Conservation (phyloP, 1,140 invertebrate genomes). For the Drosophila trapezifrons region DNA sequence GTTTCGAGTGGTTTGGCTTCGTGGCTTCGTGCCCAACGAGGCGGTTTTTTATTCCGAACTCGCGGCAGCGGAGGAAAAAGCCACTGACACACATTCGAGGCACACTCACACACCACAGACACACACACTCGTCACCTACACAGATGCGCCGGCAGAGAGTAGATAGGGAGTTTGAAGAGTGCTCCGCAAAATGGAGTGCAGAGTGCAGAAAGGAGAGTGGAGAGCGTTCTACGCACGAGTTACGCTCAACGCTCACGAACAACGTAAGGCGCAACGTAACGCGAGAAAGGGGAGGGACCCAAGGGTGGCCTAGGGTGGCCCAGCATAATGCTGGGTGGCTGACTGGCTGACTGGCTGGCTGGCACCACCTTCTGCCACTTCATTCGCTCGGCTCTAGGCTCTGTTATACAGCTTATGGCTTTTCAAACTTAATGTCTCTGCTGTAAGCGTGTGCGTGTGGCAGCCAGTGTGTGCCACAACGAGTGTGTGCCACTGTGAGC, state of each 20-base stretch:
- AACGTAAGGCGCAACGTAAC: constrained; percentile 52
- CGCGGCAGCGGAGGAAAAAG: constrained; percentile 38
- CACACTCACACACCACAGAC: constrained; percentile 37
- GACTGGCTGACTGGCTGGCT: background rate
- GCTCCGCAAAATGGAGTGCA: constrained; percentile 45
- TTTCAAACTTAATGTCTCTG: constrained; percentile 71
- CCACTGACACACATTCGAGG: constrained; percentile 76
- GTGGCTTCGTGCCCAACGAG: constrained; percentile 72
- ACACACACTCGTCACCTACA: constrained; percentile 17
- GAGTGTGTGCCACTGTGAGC: constrained; percentile 26
- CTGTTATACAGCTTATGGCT: constrained; percentile 75
- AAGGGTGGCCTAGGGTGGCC: constrained; percentile 39
- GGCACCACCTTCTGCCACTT: constrained; percentile 34
- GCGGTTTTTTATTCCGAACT: constrained; percentile 53
- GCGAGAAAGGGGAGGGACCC: constrained; percentile 24
- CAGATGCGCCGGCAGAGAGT: constrained; percentile 22
- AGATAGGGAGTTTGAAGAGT: constrained; percentile 51
- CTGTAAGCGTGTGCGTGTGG: constrained; percentile 23
- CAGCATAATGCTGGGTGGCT: constrained; percentile 60
- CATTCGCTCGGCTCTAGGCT: constrained; percentile 51
- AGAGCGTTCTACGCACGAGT: constrained; percentile 54
- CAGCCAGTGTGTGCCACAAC: too few species aligned
- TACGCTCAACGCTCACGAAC: constrained; percentile 48
- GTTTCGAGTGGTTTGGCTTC: constrained; percentile 38
- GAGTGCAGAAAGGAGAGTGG: constrained; percentile 23